Evolutionary conservation across 2,113 vertebrate genomes (phyloP).

Genomic region (Hippocampus guttulatus): DNA sequence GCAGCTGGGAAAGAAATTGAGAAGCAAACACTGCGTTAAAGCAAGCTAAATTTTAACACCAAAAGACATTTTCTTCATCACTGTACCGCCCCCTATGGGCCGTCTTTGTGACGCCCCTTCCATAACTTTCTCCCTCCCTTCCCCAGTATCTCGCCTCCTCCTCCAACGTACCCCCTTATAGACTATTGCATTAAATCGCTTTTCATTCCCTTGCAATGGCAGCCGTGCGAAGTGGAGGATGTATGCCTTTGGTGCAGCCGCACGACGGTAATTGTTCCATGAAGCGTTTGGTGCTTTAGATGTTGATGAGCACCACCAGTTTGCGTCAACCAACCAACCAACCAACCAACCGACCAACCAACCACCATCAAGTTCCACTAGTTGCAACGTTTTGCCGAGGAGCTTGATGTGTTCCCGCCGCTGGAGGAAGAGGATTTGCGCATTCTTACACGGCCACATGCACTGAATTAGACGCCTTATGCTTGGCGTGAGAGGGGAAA

Average conservation of each 20-base stretch:
- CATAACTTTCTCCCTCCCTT: slow-evolving; percentile 11
- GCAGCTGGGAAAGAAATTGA: no score
- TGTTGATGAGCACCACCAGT: slow-evolving; percentile 32
- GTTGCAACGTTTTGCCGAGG: slow-evolving; percentile 57
- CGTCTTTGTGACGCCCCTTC: slow-evolving; percentile 30
- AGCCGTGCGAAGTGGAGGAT: slow-evolving; percentile 46
- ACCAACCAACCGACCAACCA: slow-evolving; percentile 10
- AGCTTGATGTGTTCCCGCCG: slow-evolving; percentile 17
- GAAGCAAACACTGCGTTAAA: background rate
- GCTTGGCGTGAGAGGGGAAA: slow-evolving; percentile 26
- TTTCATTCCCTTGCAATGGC: slow-evolving; percentile 54
- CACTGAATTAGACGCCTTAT: background rate
- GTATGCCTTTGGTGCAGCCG: slow-evolving; percentile 34
- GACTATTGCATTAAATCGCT: slow-evolving; percentile 60
- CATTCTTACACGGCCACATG: slow-evolving; percentile 1
- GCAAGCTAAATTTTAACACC: background rate
- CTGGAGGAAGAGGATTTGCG: background rate
- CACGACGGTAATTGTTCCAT: slow-evolving; percentile 45
- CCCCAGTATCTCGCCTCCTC: slow-evolving; percentile 6
- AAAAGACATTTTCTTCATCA: background rate
- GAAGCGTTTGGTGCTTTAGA: slow-evolving; percentile 41
- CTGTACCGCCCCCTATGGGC: slow-evolving; percentile 65
- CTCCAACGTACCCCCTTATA: slow-evolving; percentile 54
- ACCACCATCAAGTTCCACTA: slow-evolving; percentile 65
- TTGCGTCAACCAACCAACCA: slow-evolving; percentile 44